Base-by-base conservation (phyloP, 2,888 invertebrate species). In the Acanthosepion esculentum region DNA sequence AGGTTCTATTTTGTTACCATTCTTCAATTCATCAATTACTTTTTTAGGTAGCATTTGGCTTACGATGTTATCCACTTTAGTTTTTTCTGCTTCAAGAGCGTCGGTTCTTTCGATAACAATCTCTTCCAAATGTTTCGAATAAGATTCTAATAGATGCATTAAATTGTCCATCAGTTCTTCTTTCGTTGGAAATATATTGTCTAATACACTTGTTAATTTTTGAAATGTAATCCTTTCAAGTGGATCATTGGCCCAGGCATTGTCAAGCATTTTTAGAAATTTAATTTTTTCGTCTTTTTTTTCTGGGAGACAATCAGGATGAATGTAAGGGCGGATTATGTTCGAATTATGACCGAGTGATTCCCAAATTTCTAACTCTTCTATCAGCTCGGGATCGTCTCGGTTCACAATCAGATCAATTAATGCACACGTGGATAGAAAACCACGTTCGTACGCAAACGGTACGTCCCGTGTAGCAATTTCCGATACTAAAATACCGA, bases 31-130 rank as follows among this genome's bases (percentile, higher is more conserved):
- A 93, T 97, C 96, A 12, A 96, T 96, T 15, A 97, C 96, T 55
- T 96, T 95, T 96, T 96, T 96, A 6, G 97, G 97, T 53, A 97
- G 96, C 96, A 97, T 97, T 95, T 96, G 95, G 95, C 96, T 96
- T 59, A 97, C 95, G 0, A 97, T 95, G 91, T 96, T 95, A 94
- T 97, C 97, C 29, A 96, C 96, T 91, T 96, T 96, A 55, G 96
- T 96, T 95, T 97, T 96, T 95, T 97, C 97, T 94, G 96, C 96
- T 50, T 96, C 94, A 91, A 97, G 94, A 94, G 96, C 96, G 53
- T 95, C 95, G 7, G 96, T 96, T 94, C 96, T 95, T 0, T 96
- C 96, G n/a, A 96, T 95, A 15, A 96, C 96, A 59, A 96, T 96
- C 20, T 96, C 95, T 95, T 96, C 96, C 95, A 96, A 95, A 94